Conservation (phyloP, 2,888 invertebrate species). For the Galeopsomyia nigrocyanea region DNA sequence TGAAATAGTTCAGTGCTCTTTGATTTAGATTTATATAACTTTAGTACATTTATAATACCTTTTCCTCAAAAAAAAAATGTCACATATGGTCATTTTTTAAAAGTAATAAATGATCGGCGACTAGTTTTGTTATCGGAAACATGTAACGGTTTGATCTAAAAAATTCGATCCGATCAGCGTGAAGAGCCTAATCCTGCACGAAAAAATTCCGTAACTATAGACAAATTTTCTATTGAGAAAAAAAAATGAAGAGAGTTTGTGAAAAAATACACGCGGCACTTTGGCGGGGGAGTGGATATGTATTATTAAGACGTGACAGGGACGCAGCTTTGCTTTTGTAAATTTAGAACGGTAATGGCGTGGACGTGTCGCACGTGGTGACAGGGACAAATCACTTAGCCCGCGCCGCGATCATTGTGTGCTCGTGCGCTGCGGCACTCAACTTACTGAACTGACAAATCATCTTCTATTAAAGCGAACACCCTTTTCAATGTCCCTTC, state of each 20-base stretch:
- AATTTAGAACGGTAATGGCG: slow-evolving; percentile 43
- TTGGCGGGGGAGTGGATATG: slow-evolving; percentile 23
- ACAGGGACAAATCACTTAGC: slow-evolving; percentile 66
- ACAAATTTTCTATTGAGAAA: no score
- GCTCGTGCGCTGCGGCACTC: slow-evolving; percentile 48
- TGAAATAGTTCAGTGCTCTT: no score
- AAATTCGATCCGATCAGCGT: no score
- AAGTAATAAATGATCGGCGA: no score
- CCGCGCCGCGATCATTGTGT: slow-evolving; percentile 48
- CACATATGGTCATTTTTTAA: no score
- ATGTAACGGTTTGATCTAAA: no score
- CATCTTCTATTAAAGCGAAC: slow-evolving; percentile 56
- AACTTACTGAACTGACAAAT: slow-evolving; percentile 59
- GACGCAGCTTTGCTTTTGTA: slow-evolving; percentile 33
- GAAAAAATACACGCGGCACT: slow-evolving; percentile 34
- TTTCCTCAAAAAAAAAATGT: no score
- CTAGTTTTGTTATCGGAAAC: no score
- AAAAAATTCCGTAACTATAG: no score
- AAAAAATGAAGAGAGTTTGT: slow-evolving; percentile 6
- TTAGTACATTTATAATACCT: no score
- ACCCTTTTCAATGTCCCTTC: slow-evolving; percentile 27
- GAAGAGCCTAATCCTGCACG: no score
- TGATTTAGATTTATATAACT: no score
- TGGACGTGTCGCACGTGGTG: slow-evolving; percentile 48
- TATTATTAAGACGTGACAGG: slow-evolving; percentile 35